Conservation (phyloP, 2,888 invertebrate genomes). For the Creontiades dilutus region DNA sequence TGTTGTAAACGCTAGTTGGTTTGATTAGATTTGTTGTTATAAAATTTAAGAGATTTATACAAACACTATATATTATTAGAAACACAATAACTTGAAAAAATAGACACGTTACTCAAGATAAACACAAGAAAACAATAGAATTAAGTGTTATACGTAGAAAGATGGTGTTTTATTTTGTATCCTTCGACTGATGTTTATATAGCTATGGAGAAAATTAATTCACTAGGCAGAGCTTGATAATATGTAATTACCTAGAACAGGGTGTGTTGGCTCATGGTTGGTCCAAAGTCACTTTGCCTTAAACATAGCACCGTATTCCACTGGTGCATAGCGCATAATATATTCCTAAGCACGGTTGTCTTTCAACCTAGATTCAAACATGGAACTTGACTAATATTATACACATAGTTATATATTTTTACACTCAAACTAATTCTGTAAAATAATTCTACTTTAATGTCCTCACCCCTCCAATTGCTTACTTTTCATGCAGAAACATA, state of each 20-base stretch:
- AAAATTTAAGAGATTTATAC: conserved; percentile 65
- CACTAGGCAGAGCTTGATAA: conserved; percentile 72
- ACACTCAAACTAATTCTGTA: conserved; percentile 45
- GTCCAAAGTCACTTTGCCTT: conserved; percentile 75
- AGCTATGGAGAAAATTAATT: conserved; percentile 52
- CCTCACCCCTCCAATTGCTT: conserved; percentile 3
- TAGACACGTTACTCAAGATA: conserved; percentile 57
- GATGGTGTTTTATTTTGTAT: conserved; percentile 66
- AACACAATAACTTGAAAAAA: conserved; percentile 55
- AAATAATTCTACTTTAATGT: conserved; percentile 36
- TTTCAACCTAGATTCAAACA: conserved; percentile 72
- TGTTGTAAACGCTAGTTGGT: conserved; percentile 73
- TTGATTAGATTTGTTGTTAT: conserved; percentile 70
- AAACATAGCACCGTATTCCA: conserved; percentile 62
- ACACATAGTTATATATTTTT: conserved; percentile 69
- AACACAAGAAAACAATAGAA: conserved; percentile 51
- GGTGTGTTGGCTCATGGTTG: conserved; percentile 74
- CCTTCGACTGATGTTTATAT: conserved; percentile 68
- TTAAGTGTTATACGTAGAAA: conserved; percentile 59
- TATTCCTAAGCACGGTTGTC: conserved; percentile 74
- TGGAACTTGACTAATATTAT: conserved; percentile 71
- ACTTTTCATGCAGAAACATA: neutral
- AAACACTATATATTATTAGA: conserved; percentile 56
- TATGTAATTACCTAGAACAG: conserved; percentile 72
- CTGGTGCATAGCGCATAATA: conserved; percentile 66